phyloP scores from a whole-genome alignment of 1,140 invertebrate genomes.

The Pachyrhynchus sulphureomaculatus region DNA sequence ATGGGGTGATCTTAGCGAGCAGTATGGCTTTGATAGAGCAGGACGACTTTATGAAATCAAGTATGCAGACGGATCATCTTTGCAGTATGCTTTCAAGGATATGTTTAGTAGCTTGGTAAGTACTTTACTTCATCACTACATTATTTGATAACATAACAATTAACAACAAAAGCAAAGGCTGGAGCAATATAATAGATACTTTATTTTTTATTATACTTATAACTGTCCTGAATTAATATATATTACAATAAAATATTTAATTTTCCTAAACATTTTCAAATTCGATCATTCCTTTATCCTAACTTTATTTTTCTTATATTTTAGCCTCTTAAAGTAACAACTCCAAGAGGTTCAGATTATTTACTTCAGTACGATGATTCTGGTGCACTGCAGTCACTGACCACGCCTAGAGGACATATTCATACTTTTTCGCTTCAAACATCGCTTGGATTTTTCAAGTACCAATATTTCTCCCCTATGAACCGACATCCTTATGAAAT shows the following conservation, averaged over 20 bases:
- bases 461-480: conserved; percentile 88
- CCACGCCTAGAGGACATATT: conserved; percentile 89
- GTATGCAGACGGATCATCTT: conserved; percentile 82
- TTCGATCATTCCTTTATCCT: too few species aligned
- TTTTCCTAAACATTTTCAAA: too few species aligned
- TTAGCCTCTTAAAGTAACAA: conserved; percentile 85
- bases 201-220: too few species aligned
- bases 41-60: conserved; percentile 84
- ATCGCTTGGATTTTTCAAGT: conserved; percentile 89
- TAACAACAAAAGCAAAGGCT: too few species aligned
- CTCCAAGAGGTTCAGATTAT: conserved; percentile 89
- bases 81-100: conserved; percentile 86
- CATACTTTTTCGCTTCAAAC: conserved; percentile 91
- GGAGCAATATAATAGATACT: too few species aligned
- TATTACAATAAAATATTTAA: too few species aligned
- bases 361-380: conserved; percentile 88
- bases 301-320: conserved; percentile 43
- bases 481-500: conserved; percentile 88
- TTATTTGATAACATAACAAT: too few species aligned
- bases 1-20: conserved; percentile 87
- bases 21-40: conserved; percentile 83
- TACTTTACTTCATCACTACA: too few species aligned
- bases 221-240: too few species aligned
- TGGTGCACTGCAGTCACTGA: conserved; percentile 85
- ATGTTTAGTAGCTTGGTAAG: conserved; percentile 77